Conservation (phyloP, 2,888 invertebrate species). For the Rhagophthalmus giganteus region DNA sequence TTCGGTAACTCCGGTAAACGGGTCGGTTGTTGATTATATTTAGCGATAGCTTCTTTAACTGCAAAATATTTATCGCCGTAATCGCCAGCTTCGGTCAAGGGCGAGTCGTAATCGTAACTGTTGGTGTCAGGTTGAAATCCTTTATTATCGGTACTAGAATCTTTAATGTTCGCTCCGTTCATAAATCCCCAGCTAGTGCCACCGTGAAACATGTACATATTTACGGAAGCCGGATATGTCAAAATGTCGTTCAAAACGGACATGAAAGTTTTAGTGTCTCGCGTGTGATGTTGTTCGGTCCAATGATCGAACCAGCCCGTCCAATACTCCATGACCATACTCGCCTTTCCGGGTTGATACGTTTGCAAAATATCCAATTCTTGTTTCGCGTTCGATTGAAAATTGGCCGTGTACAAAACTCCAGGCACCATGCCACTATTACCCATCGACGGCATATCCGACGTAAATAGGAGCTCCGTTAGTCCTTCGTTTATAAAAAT, state of each 20-base stretch:
- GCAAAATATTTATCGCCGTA: constrained; percentile 79
- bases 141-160: constrained; percentile 28
- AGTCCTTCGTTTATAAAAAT: constrained; percentile 50
- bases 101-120: constrained; percentile 74
- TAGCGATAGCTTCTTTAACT: constrained; percentile 61
- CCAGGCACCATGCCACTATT: constrained; percentile 51
- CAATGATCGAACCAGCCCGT: constrained; percentile 65
- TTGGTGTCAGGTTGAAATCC: constrained; percentile 49
- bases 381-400: constrained; percentile 51
- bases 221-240: constrained; percentile 61
- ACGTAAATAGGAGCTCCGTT: constrained; percentile 58
- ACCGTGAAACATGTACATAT: constrained; percentile 91
- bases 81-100: constrained; percentile 86
- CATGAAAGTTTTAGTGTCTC: constrained; percentile 36
- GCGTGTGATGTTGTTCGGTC: constrained; percentile 49
- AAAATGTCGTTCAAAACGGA: constrained; percentile 43
- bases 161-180: constrained; percentile 43
- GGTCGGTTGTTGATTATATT: constrained; percentile 47
- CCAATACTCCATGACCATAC: constrained; percentile 65
- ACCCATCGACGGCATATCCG: constrained; percentile 53
- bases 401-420: constrained; percentile 60
- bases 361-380: constrained; percentile 53
- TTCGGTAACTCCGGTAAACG: constrained; percentile 48
- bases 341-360: constrained; percentile 57
- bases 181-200: constrained; percentile 81